Base-by-base conservation (phyloP, 2,113 vertebrate genomes). In the Desmodus rotundus region DNA sequence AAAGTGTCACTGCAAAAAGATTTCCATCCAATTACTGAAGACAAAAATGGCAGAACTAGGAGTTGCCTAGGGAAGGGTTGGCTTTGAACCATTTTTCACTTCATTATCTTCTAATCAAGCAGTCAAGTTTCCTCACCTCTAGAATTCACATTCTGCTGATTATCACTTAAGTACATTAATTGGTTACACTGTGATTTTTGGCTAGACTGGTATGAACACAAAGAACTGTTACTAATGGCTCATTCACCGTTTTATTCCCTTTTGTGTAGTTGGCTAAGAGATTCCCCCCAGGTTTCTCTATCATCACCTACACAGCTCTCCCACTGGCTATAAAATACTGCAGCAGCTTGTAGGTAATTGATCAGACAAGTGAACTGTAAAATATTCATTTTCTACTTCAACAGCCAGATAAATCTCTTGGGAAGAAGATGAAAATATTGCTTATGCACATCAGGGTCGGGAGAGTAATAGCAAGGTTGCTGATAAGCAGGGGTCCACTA, bases 371-470 rank as follows among this genome's bases (percentile, higher is more conserved):
- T 99, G 99, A 99, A 99, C 99, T 99, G 99, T 99, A 99, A 99
- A 99, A 99, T 99, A 99, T 99, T 99, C 99, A 99, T 99, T 99
- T 99, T 99, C 99, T 99, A 99, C 99, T 99, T 99, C 99, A 99
- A 99, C 99, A 99, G 99, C 98, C 99, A 99, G 99, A 99, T 99
- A 99, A 99, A 99, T 99, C 99, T 99, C 99, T 98, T 93, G 99
- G 99, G 99, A 99, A 99, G 99, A 98, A 98, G 98, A 99, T 99
- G 98, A 99, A 99, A 99, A 99, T 99, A 99, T 99, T 99, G 99
- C 99, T 99, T 99, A 99, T 99, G 99, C 99, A 99, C 99, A 99
- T 99, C 98, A 98, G 99, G 99, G 99, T 99, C 97, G 98, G 98
- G 93, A 95, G 98, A 98, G 99, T 98, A 98, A 99, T 99, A 99